These are phyloP conservation scores for Oryctes rhinoceros DNA, from an alignment of 1,140 invertebrate genomes.

Conservation along the genomic window DNA sequence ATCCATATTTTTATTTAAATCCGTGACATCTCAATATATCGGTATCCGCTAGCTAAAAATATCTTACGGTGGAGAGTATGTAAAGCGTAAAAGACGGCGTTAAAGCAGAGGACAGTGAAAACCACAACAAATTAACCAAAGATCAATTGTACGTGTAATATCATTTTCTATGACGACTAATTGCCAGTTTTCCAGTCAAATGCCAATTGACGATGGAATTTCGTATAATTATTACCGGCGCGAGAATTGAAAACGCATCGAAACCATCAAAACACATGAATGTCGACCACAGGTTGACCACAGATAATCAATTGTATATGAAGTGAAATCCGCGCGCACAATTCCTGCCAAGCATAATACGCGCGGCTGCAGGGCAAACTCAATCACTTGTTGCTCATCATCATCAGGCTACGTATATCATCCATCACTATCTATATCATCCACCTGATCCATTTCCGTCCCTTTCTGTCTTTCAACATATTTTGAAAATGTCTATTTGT, in stretches of 20 bases:
- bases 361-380: slow-evolving; percentile 14
- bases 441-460: neutral
- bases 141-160: too few relatives aligned
- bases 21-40: too few relatives aligned
- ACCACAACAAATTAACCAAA: too few relatives aligned
- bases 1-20: too few relatives aligned
- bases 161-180: neutral
- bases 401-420: neutral
- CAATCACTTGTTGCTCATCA: slow-evolving; percentile 34
- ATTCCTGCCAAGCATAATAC: slow-evolving; percentile 26
- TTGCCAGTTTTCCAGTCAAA: neutral
- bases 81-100: too few relatives aligned
- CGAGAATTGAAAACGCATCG: slow-evolving; percentile 27
- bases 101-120: too few relatives aligned
- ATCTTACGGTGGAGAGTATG: too few relatives aligned
- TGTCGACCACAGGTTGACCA: slow-evolving; percentile 33
- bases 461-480: neutral
- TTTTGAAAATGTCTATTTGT: slow-evolving; percentile 6
- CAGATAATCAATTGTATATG: slow-evolving; percentile 31
- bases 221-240: slow-evolving; percentile 26
- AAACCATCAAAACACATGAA: slow-evolving; percentile 37
- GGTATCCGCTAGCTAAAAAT: too few relatives aligned
- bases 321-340: slow-evolving; percentile 22
- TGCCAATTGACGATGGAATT: slow-evolving; percentile 19
- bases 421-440: neutral